These are phyloP conservation scores for Drosophila busckii DNA, from an alignment of 1,140 invertebrate species.

Conservation along the genomic window DNA sequence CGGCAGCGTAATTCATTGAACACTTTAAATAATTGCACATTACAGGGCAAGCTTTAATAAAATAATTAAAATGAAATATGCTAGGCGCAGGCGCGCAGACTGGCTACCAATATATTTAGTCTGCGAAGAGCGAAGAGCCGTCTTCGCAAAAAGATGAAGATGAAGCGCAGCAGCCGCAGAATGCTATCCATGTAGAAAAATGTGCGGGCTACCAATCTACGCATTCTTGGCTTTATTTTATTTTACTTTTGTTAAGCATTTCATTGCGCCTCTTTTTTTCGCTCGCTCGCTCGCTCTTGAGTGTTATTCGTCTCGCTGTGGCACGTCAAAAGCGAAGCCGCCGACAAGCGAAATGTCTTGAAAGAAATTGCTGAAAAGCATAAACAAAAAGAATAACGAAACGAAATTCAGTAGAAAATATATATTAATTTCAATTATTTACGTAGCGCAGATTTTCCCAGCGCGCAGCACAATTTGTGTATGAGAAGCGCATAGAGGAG, in stretches of 20 bases:
- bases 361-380: slow-evolving; percentile 50
- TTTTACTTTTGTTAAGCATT: slow-evolving; percentile 19
- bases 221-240: too few relatives aligned
- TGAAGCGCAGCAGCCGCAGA: slow-evolving; percentile 34
- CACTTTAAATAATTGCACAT: slow-evolving; percentile 68
- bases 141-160: too few relatives aligned
- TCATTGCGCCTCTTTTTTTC: slow-evolving; percentile 3
- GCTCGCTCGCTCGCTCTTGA: slow-evolving; percentile 9
- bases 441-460: slow-evolving; percentile 29
- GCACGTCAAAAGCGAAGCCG: slow-evolving; percentile 53
- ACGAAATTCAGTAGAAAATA: slow-evolving; percentile 56
- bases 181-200: slow-evolving; percentile 44
- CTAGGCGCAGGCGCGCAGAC: slow-evolving; percentile 30
- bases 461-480: slow-evolving; percentile 26
- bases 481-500: slow-evolving; percentile 30
- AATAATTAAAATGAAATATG: slow-evolving; percentile 72
- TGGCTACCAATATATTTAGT: slow-evolving; percentile 26
- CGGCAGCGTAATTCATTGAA: too few relatives aligned
- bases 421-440: slow-evolving; percentile 74
- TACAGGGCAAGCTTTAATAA: slow-evolving; percentile 52
- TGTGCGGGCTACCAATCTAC: slow-evolving; percentile 71
- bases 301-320: background rate
- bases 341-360: slow-evolving; percentile 45
- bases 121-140: too few relatives aligned
- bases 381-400: slow-evolving; percentile 1